Base-by-base conservation (phyloP, 2,113 vertebrate genomes). In the Chlorodrepanis virens region DNA sequence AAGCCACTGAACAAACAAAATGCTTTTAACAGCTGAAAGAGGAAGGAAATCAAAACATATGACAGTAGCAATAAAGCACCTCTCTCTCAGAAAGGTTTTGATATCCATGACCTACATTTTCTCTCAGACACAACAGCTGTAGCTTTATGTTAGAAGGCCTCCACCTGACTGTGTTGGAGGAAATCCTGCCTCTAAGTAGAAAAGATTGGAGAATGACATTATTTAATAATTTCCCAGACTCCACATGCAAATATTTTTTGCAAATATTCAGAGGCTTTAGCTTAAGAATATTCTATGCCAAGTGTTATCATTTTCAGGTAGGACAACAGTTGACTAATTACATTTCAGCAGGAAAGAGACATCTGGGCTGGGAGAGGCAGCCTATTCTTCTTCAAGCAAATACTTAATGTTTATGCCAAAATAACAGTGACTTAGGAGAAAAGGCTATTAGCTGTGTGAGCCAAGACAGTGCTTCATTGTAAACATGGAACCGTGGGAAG, bases 381-480 rank as follows among this genome's bases (percentile, higher is more conserved):
- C 37, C 82, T 65, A 10, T 69, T 71, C 64, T 91, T 65, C 45
- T 86, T 54, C 44, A 85, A 37, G 20, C 20, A 85, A 85, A 79
- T 42, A 45, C 31, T 79, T 78, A 72, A 75, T 14, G 10, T 68
- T 87, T 75, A n/a, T 39, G 21, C 76, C 31, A 89, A 82, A 89
- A 21, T 59, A 87, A 42, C 29, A 75, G 56, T 47, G 63, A 67
- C 91, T 96, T 86, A 85, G 52, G 6, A 53, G 42, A 63, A 88
- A 87, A 85, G 35, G 42, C 14, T 89, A 71, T 64, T 77, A 86
- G 31, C 42, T 54, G 42, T 79, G 89, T 89, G 37, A 91, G 90
- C 86, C 70, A 94, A 95, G 65, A 74, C 67, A 96, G 90, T 39
- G 44, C 35, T 86, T 94, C 89, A 90, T 4, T 94, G 79, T 94